phyloP scores from a whole-genome alignment of 2,113 vertebrate genomes.

The Regulus satrapa region DNA sequence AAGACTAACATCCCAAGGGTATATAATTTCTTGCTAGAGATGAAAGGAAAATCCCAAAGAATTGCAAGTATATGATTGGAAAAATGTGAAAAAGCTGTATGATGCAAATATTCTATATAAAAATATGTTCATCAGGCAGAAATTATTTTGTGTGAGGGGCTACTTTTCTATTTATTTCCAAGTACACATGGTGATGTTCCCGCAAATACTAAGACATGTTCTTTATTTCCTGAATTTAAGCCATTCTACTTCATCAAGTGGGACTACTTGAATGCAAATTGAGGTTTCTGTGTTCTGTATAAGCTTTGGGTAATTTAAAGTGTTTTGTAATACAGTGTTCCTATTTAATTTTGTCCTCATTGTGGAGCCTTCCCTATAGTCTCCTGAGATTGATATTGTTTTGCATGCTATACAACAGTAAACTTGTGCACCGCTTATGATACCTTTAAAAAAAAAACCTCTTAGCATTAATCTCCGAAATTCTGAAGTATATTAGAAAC shows the following conservation, averaged over 20 bases:
- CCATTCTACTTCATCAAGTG: background rate
- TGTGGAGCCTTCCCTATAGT: background rate
- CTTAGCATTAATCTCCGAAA: background rate
- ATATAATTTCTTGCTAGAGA: background rate
- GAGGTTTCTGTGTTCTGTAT: background rate
- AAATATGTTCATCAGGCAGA: background rate
- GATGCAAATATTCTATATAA: background rate
- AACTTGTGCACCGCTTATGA: background rate
- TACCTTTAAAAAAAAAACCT: background rate
- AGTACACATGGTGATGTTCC: background rate
- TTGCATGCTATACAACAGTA: background rate
- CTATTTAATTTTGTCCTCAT: background rate
- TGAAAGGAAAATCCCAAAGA: background rate
- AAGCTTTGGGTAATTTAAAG: background rate
- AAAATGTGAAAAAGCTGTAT: background rate
- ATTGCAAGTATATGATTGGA: background rate
- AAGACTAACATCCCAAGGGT: background rate
- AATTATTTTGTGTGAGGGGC: background rate
- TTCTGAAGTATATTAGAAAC: background rate
- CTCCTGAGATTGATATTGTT: background rate
- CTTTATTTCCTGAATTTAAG: background rate
- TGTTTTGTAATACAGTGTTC: background rate
- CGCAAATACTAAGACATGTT: background rate
- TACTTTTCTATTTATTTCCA: background rate
- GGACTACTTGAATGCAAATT: background rate